phyloP scores from a whole-genome alignment of 2,113 vertebrate genomes.

The Passer domesticus region DNA sequence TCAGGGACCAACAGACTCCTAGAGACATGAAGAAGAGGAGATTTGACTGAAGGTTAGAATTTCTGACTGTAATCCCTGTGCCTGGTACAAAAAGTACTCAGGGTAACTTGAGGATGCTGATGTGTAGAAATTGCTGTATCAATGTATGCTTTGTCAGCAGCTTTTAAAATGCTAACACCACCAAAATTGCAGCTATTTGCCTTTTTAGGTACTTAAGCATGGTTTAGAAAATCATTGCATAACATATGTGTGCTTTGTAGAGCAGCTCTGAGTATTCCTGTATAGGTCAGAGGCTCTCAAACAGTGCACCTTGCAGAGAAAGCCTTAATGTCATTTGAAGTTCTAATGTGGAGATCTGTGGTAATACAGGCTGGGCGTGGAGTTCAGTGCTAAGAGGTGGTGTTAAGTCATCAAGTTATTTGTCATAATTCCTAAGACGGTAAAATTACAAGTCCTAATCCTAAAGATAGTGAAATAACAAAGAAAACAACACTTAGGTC shows the following conservation, averaged over 20 bases:
- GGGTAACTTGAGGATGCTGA: neutral
- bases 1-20: neutral
- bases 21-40: no score
- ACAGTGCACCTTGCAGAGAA: neutral
- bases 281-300: neutral
- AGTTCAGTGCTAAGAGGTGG: neutral
- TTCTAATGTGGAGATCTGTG: neutral
- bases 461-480: neutral
- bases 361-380: neutral
- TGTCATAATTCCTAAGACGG: neutral
- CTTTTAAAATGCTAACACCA: neutral
- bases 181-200: neutral
- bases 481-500: neutral
- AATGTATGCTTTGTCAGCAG: neutral
- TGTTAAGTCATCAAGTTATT: neutral
- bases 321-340: neutral
- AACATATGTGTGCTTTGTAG: neutral
- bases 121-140: neutral
- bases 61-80: neutral
- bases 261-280: neutral
- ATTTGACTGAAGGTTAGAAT: neutral
- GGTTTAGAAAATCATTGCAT: neutral
- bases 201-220: neutral
- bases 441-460: neutral
- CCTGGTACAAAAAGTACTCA: neutral